phyloP scores from a whole-genome alignment of 2,113 vertebrate genomes.

The Boleophthalmus pectinirostris region DNA sequence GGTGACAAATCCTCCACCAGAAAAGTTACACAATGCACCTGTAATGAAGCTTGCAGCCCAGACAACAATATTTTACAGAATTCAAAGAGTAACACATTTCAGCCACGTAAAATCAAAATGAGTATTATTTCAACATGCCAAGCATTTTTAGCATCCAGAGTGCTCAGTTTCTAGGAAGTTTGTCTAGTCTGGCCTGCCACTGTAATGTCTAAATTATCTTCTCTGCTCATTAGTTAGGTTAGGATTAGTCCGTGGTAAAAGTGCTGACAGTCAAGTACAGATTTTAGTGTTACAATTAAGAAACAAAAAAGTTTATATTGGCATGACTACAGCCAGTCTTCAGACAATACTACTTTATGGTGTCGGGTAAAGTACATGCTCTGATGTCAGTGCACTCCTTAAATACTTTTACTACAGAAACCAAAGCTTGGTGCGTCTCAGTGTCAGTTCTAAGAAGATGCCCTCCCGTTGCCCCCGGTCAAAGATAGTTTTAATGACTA shows the following conservation, averaged over 20 bases:
- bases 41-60: too few species aligned
- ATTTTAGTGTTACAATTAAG: not conserved
- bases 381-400: not conserved
- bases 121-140: not conserved
- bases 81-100: not conserved
- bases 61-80: not conserved
- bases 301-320: not conserved
- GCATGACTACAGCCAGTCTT: too few species aligned
- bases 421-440: conserved; percentile 40
- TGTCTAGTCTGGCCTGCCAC: conserved; percentile 5
- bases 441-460: conserved; percentile 56
- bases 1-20: too few species aligned
- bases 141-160: not conserved
- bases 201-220: conserved; percentile 15
- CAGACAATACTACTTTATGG: too few species aligned
- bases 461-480: conserved; percentile 13
- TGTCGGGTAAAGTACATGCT: too few species aligned
- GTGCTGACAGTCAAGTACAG: not conserved
- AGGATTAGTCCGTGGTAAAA: conserved; percentile 5
- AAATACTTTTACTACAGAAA: conserved; percentile 21
- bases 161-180: not conserved
- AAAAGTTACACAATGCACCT: too few species aligned
- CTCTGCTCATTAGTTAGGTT: conserved; percentile 4
- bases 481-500: conserved; percentile 30
- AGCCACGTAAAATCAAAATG: not conserved